These are phyloP conservation scores for Sarotherodon lohbergeri DNA, from an alignment of 2,113 vertebrate species.

Conservation along the genomic window DNA sequence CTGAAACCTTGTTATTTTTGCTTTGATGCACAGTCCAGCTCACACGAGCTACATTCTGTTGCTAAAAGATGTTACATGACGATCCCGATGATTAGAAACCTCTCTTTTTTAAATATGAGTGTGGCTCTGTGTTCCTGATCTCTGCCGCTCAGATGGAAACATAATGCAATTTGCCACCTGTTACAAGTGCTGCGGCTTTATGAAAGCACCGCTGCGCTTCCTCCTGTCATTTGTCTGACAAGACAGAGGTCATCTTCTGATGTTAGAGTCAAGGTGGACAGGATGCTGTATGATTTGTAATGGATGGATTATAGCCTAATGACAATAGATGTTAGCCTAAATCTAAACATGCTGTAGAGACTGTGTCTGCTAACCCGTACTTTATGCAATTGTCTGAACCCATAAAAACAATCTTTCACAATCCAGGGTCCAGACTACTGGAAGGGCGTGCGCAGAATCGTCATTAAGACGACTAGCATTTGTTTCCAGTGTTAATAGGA, in stretches of 20 bases:
- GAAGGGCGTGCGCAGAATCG: background rate
- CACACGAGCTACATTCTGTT: slow-evolving; percentile 57
- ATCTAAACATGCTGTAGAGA: slow-evolving; percentile 7
- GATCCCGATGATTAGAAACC: slow-evolving; percentile 72
- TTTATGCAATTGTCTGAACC: background rate
- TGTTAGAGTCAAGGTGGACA: slow-evolving; percentile 40
- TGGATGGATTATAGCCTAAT: slow-evolving; percentile 49
- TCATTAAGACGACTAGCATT: background rate
- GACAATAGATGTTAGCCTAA: slow-evolving; percentile 15
- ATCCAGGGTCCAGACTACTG: background rate
- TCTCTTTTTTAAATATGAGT: slow-evolving; percentile 67
- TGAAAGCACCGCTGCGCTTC: slow-evolving; percentile 66
- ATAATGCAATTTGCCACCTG: slow-evolving; percentile 75
- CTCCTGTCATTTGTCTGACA: slow-evolving; percentile 67
- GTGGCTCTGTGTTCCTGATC: slow-evolving; percentile 63
- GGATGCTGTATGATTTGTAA: slow-evolving; percentile 54
- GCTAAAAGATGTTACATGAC: slow-evolving; percentile 73
- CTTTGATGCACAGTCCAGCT: slow-evolving; percentile 68
- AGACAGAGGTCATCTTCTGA: slow-evolving; percentile 64
- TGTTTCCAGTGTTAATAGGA: background rate
- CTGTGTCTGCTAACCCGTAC: background rate
- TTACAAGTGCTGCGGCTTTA: slow-evolving; percentile 72
- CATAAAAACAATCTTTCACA: background rate
- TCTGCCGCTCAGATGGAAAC: slow-evolving; percentile 61
- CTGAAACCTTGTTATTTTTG: slow-evolving; percentile 70